Evolutionary conservation across 2,797 vertebrate species (phyloP).

Genomic region (Phrynocephalus guinanensis): DNA sequence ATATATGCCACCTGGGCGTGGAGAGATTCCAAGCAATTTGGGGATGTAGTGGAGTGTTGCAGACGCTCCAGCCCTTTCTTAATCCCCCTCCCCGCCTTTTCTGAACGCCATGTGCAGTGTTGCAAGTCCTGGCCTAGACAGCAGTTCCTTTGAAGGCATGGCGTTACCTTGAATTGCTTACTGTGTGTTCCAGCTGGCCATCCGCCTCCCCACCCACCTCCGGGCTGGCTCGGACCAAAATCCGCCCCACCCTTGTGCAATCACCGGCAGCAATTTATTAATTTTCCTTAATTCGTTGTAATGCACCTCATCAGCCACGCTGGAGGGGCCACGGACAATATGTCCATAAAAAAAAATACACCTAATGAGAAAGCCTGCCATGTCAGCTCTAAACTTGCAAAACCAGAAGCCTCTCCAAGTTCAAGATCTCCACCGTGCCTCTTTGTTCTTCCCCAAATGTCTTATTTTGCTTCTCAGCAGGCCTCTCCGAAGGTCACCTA

Average conservation of each 20-base stretch:
- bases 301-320: conserved; percentile 21
- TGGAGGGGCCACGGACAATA: conserved; percentile 17
- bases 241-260: not conserved
- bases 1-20: not conserved
- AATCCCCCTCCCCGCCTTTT: too few relatives aligned
- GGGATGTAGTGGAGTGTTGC: not conserved
- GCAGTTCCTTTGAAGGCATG: not conserved
- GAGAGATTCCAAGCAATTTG: not conserved
- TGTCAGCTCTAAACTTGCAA: conserved; percentile 6
- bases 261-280: conserved; percentile 10
- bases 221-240: not conserved
- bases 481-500: not conserved
- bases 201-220: too few relatives aligned
- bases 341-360: conserved; percentile 4
- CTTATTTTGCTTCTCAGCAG: not conserved
- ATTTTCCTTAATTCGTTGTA: not conserved
- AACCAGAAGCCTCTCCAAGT: not conserved
- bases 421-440: not conserved
- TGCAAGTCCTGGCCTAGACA: not conserved
- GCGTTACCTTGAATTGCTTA: not conserved
- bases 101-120: not conserved
- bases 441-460: not conserved
- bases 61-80: not conserved
- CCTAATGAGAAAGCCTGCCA: conserved; percentile 9
- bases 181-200: not conserved